These are phyloP conservation scores for Platyrinchus mystaceus DNA, from an alignment of 2,797 vertebrate species.

Conservation along the genomic window DNA sequence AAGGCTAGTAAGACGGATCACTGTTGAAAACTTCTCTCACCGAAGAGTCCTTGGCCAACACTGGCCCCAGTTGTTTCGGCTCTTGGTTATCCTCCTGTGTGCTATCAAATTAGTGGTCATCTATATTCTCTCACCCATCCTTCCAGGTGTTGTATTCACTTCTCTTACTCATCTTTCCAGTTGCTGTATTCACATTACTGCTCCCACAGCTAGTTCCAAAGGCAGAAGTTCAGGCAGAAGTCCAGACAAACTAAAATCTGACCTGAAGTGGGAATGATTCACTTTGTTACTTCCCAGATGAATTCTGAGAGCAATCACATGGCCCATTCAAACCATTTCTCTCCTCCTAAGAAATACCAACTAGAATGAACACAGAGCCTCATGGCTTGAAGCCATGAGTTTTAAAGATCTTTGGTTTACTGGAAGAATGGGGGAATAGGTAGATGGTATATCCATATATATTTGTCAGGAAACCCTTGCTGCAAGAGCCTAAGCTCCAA, in stretches of 20 bases:
- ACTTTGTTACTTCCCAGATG: not conserved
- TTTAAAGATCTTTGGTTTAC: not conserved
- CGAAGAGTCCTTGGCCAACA: not conserved
- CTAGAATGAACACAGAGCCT: not conserved
- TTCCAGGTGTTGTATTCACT: not conserved
- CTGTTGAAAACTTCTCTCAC: not conserved
- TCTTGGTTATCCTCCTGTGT: not conserved
- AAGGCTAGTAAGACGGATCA: not conserved
- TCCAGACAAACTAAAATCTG: slow-evolving; percentile 10
- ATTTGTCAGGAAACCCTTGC: not conserved
- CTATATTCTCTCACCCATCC: not conserved
- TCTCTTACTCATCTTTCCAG: not conserved
- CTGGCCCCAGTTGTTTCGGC: not conserved
- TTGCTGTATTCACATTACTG: not conserved
- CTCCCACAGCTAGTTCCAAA: not conserved
- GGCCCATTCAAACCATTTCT: not conserved
- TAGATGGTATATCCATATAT: not conserved
- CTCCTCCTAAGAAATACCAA: not conserved
- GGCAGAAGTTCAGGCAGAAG: not conserved
- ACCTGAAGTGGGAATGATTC: not conserved
- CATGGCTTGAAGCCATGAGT: not conserved
- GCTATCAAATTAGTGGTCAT: not conserved
- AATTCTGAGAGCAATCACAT: not conserved
- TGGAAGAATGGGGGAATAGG: not conserved
- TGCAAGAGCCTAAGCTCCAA: not conserved